Evolutionary conservation across 2,113 vertebrate genomes (phyloP).

Genomic region (Hyla sarda): DNA sequence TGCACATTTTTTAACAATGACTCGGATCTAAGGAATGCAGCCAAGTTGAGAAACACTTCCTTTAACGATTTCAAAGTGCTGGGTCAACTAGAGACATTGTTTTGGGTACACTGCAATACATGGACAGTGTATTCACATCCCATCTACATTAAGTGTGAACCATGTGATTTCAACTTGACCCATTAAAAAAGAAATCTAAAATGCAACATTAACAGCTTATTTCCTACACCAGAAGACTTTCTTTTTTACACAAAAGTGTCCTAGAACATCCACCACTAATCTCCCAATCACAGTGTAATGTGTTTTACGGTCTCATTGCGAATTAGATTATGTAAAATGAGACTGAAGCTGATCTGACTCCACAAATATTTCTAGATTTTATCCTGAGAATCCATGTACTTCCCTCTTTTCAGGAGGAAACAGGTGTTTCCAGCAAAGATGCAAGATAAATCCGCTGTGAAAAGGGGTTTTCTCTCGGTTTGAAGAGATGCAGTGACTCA

Average conservation of each 20-base stretch:
- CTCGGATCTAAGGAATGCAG: constrained; percentile 7
- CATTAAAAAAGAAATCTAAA: neutral
- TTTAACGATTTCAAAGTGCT: neutral
- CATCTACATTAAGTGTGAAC: neutral
- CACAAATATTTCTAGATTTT: constrained; percentile 23
- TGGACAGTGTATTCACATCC: constrained; percentile 10
- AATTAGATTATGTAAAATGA: neutral
- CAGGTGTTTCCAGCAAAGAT: constrained; percentile 52
- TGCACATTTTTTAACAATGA: constrained; percentile 17
- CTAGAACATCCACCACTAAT: neutral
- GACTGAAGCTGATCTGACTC: neutral
- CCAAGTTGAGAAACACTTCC: constrained; percentile 3
- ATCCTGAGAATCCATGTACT: constrained; percentile 20
- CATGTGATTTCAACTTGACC: neutral
- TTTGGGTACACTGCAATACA: neutral
- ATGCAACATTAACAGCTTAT: neutral
- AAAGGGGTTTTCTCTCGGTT: constrained; percentile 31
- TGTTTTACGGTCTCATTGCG: neutral
- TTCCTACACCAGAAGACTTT: no score
- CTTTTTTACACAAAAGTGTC: neutral
- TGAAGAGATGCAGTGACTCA: constrained; percentile 11
- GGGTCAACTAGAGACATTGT: neutral
- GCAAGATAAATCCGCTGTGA: constrained; percentile 24
- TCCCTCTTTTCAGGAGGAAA: constrained; percentile 48
- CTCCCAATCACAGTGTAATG: neutral